Percentiles rank a stretch among this genome's conserved stretches.
phyloP scores from a whole-genome alignment of 1,140 invertebrate genomes.

The Cyclina sinensis region DNA sequence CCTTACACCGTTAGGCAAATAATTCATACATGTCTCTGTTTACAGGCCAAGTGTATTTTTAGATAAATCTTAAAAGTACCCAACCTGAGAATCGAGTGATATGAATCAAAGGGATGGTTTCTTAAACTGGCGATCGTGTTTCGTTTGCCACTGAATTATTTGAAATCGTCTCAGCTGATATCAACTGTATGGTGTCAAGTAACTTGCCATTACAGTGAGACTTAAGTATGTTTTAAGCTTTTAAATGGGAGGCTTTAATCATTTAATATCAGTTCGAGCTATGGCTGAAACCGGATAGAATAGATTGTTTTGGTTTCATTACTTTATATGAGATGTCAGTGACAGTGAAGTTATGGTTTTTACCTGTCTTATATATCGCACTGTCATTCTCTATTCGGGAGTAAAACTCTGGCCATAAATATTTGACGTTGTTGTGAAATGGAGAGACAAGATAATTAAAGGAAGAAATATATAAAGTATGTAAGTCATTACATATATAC shows the following conservation, averaged over 20 bases:
- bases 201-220: neutral
- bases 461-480: too few species aligned
- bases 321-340: neutral
- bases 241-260: slow-evolving; percentile 8
- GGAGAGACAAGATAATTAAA: too few species aligned
- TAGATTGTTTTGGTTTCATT: slow-evolving; percentile 38
- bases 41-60: neutral
- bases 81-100: neutral
- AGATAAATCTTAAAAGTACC: neutral
- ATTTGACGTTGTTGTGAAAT: too few species aligned
- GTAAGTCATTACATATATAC: too few species aligned
- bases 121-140: neutral
- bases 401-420: too few species aligned
- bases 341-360: neutral
- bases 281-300: neutral
- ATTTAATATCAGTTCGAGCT: neutral
- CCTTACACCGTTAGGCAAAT: neutral
- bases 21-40: neutral
- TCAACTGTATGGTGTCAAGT: neutral
- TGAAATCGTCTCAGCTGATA: neutral
- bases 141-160: neutral
- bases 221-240: neutral
- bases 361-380: neutral
- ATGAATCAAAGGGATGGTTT: neutral
- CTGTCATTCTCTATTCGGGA: neutral